Evolutionary conservation across 2,888 invertebrate genomes (phyloP), one percentile per base, ranked within the genome.

Genomic region (Meandrusa payeni): DNA sequence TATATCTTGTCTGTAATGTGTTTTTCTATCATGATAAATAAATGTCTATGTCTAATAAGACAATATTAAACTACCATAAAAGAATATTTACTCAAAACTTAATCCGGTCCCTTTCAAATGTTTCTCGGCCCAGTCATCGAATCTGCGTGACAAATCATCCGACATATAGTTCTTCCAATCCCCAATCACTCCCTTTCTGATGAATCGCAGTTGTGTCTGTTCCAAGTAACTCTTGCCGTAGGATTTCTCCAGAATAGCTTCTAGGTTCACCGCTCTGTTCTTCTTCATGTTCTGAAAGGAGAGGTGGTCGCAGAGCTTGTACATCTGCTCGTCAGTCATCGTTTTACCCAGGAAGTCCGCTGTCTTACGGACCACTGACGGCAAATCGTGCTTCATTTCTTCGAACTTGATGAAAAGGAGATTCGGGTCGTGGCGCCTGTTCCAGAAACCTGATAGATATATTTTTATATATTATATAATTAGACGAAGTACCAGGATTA

Each of bases 101-200:
- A 93, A 67, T 2, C 89, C 93, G 0, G 92, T 92, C 1, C 90
- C 91, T 38, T 87, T 83, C 15, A 91, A 72, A 69, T 93, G 89
- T 26, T 89, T 68, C 15, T 88, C 89, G 1, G 90, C 91, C 94
- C 94, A 94, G 5, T 90, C 77, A 65, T 96, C 94, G 62, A 96
- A 94, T 52, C 89, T 85, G 36, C 89, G 77, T 0, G 93, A 92
- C 57, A 95, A 81, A 57, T 93, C 92, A 1, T 91, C 89, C 0
- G 92, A 90, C 91, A 96, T 94, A 47, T 93, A 90, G 65, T 94
- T 93, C 59, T 91, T 92, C 95, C 93, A 93, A 58, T 95, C 95
- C 0, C 95, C 95, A 9, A 95, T 91, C 65, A 91, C 89, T 0
- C 95, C 95, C 72, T 94, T 94, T 7, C 94, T 88, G 47, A 94